A percentile compares a stretch with the other conserved stretches of the same genome.
Conservation (phyloP, 2,113 vertebrate genomes). For the Melanostigma gelatinosum region DNA sequence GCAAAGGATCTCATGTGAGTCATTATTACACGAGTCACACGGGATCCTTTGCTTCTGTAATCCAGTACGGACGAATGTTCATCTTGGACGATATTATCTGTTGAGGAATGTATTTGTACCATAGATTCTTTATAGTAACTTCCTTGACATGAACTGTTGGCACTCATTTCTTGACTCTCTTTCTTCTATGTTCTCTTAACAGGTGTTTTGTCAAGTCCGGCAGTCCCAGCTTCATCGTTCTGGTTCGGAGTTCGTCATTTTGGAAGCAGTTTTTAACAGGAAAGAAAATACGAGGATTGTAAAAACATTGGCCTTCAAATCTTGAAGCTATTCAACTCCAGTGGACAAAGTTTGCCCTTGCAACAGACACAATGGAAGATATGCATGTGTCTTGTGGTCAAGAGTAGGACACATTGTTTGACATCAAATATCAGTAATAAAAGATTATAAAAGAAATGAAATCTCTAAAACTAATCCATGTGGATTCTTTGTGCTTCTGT, state of each 20-base stretch:
- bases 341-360: neutral
- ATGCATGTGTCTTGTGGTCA: neutral
- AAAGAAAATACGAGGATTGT: conserved; percentile 82
- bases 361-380: neutral
- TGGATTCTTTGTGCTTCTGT: neutral
- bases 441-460: neutral
- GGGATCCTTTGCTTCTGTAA: neutral
- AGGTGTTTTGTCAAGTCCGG: conserved; percentile 91
- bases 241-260: conserved; percentile 86
- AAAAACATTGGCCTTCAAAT: neutral
- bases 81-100: neutral
- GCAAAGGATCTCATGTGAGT: too few relatives aligned
- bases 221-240: conserved; percentile 87
- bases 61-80: neutral
- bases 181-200: conserved; percentile 55
- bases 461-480: neutral
- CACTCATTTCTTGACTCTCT: neutral
- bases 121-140: too few relatives aligned
- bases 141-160: neutral
- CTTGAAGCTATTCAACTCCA: neutral
- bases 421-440: neutral
- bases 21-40: too few relatives aligned
- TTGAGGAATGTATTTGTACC: neutral
- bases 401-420: neutral
- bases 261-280: conserved; percentile 84